Conservation (phyloP, 2,113 vertebrate species). For the Xyliphius kryptos region DNA sequence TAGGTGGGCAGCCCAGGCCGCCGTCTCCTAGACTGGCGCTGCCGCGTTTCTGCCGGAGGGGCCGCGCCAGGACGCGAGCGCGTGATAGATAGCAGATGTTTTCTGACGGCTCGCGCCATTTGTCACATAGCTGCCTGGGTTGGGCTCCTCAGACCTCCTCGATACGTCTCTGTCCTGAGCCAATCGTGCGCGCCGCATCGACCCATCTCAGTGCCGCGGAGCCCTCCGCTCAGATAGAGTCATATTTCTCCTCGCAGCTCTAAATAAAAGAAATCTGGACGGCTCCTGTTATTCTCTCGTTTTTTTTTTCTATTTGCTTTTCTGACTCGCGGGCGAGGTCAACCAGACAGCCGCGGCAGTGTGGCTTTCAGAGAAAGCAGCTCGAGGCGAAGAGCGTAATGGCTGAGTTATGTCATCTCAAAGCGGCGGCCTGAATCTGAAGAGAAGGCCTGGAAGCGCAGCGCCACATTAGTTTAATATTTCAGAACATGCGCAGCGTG, state of each 20-base stretch:
- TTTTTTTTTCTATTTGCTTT: conserved; percentile 7
- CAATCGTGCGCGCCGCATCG: conserved; percentile 17
- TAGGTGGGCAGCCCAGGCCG: neutral
- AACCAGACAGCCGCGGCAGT: conserved; percentile 26
- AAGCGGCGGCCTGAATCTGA: neutral
- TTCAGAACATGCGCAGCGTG: neutral
- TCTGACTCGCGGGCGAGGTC: conserved; percentile 32
- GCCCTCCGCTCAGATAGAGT: conserved; percentile 29
- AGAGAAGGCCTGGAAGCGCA: conserved; percentile 7
- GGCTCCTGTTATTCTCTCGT: conserved; percentile 34
- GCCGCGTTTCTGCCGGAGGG: neutral
- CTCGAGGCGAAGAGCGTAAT: conserved; percentile 19
- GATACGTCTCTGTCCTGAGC: conserved; percentile 41
- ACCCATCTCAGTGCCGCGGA: conserved; percentile 18
- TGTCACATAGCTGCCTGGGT: conserved; percentile 39
- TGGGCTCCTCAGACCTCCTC: conserved; percentile 14
- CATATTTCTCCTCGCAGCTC: conserved; percentile 37
- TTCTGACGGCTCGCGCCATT: conserved; percentile 37
- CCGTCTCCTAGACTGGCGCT: conserved; percentile 6
- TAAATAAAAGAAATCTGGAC: conserved; percentile 44
- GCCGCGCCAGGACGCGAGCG: conserved; percentile 14
- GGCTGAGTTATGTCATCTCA: conserved; percentile 24
- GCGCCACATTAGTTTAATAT: neutral
- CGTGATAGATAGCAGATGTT: conserved; percentile 46
- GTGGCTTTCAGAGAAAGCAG: conserved; percentile 19